A percentile compares a stretch with the other conserved stretches of the same genome.
Evolutionary conservation across 2,888 invertebrate species (phyloP).

Genomic region (Dicyrtomina minuta): DNA sequence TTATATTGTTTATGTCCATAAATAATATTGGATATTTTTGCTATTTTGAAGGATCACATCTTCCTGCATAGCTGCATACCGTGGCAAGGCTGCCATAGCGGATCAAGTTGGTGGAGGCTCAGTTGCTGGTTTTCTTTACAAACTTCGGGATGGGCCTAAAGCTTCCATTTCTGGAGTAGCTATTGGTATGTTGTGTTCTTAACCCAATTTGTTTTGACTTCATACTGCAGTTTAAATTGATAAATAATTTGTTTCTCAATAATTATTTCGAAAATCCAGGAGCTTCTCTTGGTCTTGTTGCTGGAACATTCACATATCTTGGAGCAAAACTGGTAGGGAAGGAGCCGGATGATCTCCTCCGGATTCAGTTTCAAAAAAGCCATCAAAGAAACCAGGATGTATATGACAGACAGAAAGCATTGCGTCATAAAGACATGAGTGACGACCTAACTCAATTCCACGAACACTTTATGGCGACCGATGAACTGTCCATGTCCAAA

Average conservation of each 20-base stretch:
- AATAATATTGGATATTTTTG: too few relatives aligned
- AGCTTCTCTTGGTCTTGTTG: neutral
- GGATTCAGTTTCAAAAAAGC: neutral
- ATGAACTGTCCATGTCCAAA: neutral
- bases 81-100: constrained; percentile 66
- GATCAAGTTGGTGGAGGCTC: constrained; percentile 70
- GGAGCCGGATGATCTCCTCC: neutral
- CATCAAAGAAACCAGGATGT: neutral
- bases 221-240: too few relatives aligned
- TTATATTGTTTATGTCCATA: too few relatives aligned
- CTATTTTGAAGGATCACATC: constrained; percentile 64
- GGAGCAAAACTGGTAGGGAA: neutral
- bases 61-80: constrained; percentile 67
- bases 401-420: neutral
- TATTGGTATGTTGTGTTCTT: constrained; percentile 64
- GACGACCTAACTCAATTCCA: constrained; percentile 1
- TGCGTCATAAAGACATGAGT: neutral
- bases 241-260: too few relatives aligned
- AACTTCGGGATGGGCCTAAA: constrained; percentile 67
- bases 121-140: constrained; percentile 68
- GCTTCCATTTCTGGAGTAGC: constrained; percentile 69
- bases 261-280: too few relatives aligned
- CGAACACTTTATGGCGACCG: constrained; percentile 2
- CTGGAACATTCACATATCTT: neutral
- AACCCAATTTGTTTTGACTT: too few relatives aligned